These are phyloP conservation scores for Apodemus speciosus DNA, from an alignment of 2,113 vertebrate genomes.

Conservation along the genomic window DNA sequence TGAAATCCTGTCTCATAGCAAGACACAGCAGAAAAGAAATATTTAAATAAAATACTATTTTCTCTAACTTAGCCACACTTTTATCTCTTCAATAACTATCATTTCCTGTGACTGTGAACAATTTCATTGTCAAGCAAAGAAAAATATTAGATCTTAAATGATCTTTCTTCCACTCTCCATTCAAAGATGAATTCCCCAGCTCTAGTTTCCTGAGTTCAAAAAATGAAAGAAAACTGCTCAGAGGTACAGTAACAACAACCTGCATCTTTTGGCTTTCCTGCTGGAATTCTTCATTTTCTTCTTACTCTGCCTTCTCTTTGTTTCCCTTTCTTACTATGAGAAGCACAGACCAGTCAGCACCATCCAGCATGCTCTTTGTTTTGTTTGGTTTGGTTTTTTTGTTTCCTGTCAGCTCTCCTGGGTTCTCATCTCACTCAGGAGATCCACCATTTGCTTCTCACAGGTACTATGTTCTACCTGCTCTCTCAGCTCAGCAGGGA, in stretches of 20 bases:
- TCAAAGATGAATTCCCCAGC: slow-evolving; percentile 32
- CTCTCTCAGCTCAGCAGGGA: neutral
- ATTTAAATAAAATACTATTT: neutral
- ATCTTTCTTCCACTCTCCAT: neutral
- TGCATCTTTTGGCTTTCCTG: neutral
- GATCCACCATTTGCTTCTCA: neutral
- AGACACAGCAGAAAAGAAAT: neutral
- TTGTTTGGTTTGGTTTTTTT: neutral
- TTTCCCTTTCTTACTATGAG: neutral
- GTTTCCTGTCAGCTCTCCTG: neutral
- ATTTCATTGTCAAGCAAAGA: slow-evolving; percentile 33
- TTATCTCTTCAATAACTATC: neutral
- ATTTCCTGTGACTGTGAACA: neutral
- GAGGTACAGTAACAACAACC: neutral
- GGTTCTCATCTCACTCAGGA: neutral
- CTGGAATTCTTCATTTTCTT: slow-evolving; percentile 17
- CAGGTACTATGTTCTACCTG: neutral
- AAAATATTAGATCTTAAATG: slow-evolving; percentile 42
- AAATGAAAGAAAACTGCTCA: slow-evolving; percentile 32
- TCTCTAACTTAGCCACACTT: neutral
- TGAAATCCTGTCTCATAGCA: neutral
- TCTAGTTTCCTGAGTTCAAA: neutral
- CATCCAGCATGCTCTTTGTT: neutral
- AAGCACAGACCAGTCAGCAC: neutral
- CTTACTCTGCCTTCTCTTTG: neutral